phyloP scores from a whole-genome alignment of 2,888 invertebrate species.

The Deilephila porcellus region DNA sequence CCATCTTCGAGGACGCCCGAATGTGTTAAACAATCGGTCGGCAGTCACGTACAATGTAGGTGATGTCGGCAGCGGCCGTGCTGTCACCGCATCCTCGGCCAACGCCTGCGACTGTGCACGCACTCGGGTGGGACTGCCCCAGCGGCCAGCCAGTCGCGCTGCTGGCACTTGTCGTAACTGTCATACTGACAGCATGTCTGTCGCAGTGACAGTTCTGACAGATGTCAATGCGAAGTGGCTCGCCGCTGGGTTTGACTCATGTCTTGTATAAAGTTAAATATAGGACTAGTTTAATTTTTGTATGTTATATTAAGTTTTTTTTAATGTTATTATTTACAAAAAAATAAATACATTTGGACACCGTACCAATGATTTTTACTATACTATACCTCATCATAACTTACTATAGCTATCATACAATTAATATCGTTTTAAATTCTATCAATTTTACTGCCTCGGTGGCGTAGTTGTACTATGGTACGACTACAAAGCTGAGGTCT shows the following conservation, averaged over 20 bases:
- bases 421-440: no score
- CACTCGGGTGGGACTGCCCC: conserved; percentile 71
- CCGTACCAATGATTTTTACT: conserved; percentile 56
- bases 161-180: conserved; percentile 45
- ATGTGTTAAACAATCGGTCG: conserved; percentile 70
- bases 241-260: conserved; percentile 73
- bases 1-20: conserved; percentile 59
- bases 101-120: conserved; percentile 83
- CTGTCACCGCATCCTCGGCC: conserved; percentile 61
- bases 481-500: no score
- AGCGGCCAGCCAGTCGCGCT: conserved; percentile 74
- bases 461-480: no score
- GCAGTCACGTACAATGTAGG: conserved; percentile 81
- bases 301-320: conserved; percentile 65
- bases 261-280: conserved; percentile 81
- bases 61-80: conserved; percentile 65
- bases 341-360: conserved; percentile 85
- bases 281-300: conserved; percentile 78
- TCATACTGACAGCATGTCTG: conserved; percentile 39
- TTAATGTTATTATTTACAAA: conserved; percentile 76
- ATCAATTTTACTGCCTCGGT: no score
- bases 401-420: not conserved
- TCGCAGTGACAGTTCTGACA: conserved; percentile 43
- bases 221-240: conserved; percentile 69
- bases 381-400: no score